phyloP scores from a whole-genome alignment of 2,113 vertebrate genomes.

The Scytalopus superciliaris region DNA sequence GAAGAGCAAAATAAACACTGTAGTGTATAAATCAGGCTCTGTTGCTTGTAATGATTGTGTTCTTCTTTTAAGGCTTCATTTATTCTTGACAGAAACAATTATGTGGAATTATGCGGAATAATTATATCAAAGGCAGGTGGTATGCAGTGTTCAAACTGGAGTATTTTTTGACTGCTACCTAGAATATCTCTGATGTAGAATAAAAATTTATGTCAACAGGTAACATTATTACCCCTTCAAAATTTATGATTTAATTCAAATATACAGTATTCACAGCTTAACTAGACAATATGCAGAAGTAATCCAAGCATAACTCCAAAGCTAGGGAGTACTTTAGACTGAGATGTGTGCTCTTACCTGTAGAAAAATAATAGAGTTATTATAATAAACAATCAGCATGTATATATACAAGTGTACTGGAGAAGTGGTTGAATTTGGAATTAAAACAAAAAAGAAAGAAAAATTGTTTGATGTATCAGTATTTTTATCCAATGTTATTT shows the following conservation, averaged over 20 bases:
- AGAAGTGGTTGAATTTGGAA: not conserved
- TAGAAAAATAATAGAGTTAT: not conserved
- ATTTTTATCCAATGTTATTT: not conserved
- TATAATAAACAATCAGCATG: not conserved
- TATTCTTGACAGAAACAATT: constrained; percentile 76
- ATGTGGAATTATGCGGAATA: constrained; percentile 71
- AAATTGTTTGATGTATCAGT: rapidly evolving
- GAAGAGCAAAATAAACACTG: not conserved
- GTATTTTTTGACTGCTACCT: constrained; percentile 39
- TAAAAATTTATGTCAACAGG: constrained; percentile 53
- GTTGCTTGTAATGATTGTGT: constrained; percentile 57
- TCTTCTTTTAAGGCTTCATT: constrained; percentile 75
- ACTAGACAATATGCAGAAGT: constrained; percentile 23
- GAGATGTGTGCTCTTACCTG: not conserved
- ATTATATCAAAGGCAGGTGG: constrained; percentile 68
- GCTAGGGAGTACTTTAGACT: not conserved
- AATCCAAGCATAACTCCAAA: not conserved
- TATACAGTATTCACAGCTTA: constrained; percentile 33
- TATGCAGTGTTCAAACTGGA: constrained; percentile 52
- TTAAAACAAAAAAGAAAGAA: not conserved
- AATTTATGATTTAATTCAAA: constrained; percentile 63
- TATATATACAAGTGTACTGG: not conserved
- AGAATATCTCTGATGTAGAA: constrained; percentile 24
- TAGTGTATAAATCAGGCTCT: constrained; percentile 57
- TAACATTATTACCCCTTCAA: not conserved